Evolutionary conservation across 1,140 invertebrate genomes (phyloP), one percentile per base, ranked within the genome.

Genomic region (Steinernema khuongi): DNA sequence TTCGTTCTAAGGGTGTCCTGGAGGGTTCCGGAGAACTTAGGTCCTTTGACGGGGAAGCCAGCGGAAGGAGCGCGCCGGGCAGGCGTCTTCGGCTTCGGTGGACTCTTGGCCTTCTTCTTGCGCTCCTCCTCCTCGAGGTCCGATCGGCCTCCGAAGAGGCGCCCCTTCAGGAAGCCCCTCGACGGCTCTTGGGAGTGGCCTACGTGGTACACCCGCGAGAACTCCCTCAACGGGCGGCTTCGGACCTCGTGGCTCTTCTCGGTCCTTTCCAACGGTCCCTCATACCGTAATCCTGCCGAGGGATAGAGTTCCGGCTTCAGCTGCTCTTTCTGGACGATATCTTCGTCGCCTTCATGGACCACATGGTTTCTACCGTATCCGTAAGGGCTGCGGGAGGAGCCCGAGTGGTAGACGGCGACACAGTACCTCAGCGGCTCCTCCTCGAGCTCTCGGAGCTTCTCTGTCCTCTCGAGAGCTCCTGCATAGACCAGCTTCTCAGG

Each of bases 391-490:
- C 14, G 4, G 2, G 50, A 60, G 50, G 14, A 60, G 36, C 76
- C 76, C 26, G 74, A 77, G 30, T 77, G 76, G 29, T 50, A 32
- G n/a, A 77, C 28, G 44, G 68, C 66, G 2, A 77, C 76, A 31
- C 36, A 72, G 60, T 67, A 76, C 66, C 74, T 26, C 31, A 77
- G 71, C 14, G 76, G 76, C 2, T 72, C 50, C 22, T 60, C 50
- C 50, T n/a, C 50, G 4, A 60, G 50, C 11, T 60, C 50, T 22
- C 19, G 7, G 66, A 4, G 31, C 17, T 31, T 79, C 70, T 67
- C 79, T 80, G 36, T 67, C 73, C 78, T 87, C 87, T 75, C 26
- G 30, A 60, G 75, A 43, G 30, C 26, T 60, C 50, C 50, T 4
- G 50, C 11, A 22, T 17, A 60, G 26, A 60, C 50, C 14, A 22